Base-by-base conservation (phyloP, 2,113 vertebrate genomes). In the Oenanthe melanoleuca region DNA sequence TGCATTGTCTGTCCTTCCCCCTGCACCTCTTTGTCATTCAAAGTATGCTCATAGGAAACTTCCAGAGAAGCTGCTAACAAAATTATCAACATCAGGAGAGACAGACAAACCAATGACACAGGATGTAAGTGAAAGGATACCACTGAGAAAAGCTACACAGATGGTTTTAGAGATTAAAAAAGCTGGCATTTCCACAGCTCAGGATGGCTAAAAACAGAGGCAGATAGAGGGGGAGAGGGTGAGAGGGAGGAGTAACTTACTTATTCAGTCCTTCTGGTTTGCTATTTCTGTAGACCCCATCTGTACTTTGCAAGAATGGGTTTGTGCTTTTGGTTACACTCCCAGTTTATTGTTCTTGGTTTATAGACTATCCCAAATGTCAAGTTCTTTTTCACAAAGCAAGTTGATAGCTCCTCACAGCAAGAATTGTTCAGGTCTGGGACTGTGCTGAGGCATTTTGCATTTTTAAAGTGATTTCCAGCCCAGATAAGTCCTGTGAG, bases 241-340 rank as follows among this genome's bases (percentile, higher is more conserved):
- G 78, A 67, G 47, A 92, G 59, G 82, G 60, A 74, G 55, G 37
- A 88, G 37, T 74, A 71, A 66, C 64, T 86, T 85, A 29, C 44
- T 95, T 88, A 59, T 83, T 94, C 80, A 53, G 0, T 88, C 80
- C 49, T 91, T 88, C 47, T 88, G 49, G 64, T 80, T 53, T 71
- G 69, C 16, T 88, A 79, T 94, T 95, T 96, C 82, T 88, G 64
- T 67, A 91, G 52, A 34, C 34, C 75, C 77, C 88, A 92, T 95
- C 80, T 95, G 79, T 67, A 92, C 74, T 45, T 72, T 3, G 19
- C 71, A 77, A 82, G 74, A 92, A 93, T 80, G 65, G 37, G 18
- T 86, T 93, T 94, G 90, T 94, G 79, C 56, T 96, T 93, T 95
- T 92, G 89, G 75, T 96, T 94, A 64, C 59, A 40, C 55, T 96